Conservation (phyloP, 1,140 invertebrate genomes). For the Protaetia brevitarsis region DNA sequence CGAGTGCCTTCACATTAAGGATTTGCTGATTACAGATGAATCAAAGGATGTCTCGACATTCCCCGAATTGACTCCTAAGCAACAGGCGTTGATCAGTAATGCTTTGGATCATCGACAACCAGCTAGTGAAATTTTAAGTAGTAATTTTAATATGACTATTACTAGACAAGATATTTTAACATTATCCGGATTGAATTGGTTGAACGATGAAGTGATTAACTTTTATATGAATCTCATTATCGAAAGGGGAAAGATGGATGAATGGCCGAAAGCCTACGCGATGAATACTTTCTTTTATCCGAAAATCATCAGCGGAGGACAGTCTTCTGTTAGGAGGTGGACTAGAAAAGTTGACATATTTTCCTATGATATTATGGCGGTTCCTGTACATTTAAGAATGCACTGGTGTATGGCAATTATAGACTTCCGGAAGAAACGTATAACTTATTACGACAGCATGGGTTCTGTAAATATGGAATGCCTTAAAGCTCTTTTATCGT, state of each 20-base stretch:
- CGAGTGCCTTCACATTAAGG: constrained; percentile 41
- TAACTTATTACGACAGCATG: constrained; percentile 94
- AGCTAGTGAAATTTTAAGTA: constrained; percentile 52
- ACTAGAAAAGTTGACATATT: constrained; percentile 92
- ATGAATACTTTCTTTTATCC: constrained; percentile 97
- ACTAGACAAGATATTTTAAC: constrained; percentile 75
- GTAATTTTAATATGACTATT: constrained; percentile 63
- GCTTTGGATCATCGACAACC: constrained; percentile 51
- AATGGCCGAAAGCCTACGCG: constrained; percentile 70
- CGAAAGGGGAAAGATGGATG: constrained; percentile 62
- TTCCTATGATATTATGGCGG: constrained; percentile 73
- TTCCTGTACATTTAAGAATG: constrained; percentile 90
- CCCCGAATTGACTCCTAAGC: constrained; percentile 53
- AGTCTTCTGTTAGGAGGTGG: constrained; percentile 79
- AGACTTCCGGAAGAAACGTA: constrained; percentile 72
- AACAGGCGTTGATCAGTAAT: constrained; percentile 51
- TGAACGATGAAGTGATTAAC: constrained; percentile 97
- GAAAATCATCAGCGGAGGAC: constrained; percentile 73
- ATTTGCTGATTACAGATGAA: constrained; percentile 39
- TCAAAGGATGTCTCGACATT: constrained; percentile 50
- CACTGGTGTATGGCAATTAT: constrained; percentile 97
- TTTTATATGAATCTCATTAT: constrained; percentile 89
- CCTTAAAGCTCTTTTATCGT: constrained; percentile 66
- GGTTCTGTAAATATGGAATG: constrained; percentile 73
- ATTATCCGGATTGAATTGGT: constrained; percentile 79